Conservation (phyloP, 1,140 invertebrate genomes). For the Aphelinus certus region DNA sequence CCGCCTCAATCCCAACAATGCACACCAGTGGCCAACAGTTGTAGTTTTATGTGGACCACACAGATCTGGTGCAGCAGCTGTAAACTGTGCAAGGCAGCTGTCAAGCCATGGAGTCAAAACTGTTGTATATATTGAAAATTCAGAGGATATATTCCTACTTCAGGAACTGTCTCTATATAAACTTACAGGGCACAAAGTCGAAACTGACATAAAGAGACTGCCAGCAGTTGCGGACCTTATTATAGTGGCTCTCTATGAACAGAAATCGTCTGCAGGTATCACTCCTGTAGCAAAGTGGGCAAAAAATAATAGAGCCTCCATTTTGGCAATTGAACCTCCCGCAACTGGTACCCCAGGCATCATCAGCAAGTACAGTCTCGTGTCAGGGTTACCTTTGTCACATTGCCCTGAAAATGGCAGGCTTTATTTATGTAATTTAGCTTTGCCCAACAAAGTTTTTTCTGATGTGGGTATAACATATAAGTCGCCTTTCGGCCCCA, state of each 20-base stretch:
- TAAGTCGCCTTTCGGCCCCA: conserved; percentile 87
- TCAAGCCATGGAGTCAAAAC: conserved; percentile 84
- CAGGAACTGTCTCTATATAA: conserved; percentile 74
- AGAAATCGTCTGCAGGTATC: conserved; percentile 58
- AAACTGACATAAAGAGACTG: conserved; percentile 68
- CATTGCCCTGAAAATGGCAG: conserved; percentile 78
- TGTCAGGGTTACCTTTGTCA: conserved; percentile 79
- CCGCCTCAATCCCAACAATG: conserved; percentile 80
- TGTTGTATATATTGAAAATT: conserved; percentile 72
- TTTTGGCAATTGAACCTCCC: conserved; percentile 85
- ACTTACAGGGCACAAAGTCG: conserved; percentile 70
- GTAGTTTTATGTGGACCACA: conserved; percentile 79
- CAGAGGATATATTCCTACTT: conserved; percentile 60
- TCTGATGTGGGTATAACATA: conserved; percentile 81
- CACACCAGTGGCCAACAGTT: conserved; percentile 82
- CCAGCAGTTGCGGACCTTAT: conserved; percentile 75
- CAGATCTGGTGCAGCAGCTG: conserved; percentile 76
- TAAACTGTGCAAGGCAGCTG: conserved; percentile 81
- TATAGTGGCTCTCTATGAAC: conserved; percentile 72
- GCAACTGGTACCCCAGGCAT: conserved; percentile 73
- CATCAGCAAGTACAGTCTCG: conserved; percentile 78
- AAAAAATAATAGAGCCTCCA: conserved; percentile 77
- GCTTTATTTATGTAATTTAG: conserved; percentile 88
- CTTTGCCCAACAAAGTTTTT: conserved; percentile 82
- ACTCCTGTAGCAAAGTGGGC: conserved; percentile 72